phyloP scores from a whole-genome alignment of 2,797 vertebrate species.

The Myotis daubentonii region DNA sequence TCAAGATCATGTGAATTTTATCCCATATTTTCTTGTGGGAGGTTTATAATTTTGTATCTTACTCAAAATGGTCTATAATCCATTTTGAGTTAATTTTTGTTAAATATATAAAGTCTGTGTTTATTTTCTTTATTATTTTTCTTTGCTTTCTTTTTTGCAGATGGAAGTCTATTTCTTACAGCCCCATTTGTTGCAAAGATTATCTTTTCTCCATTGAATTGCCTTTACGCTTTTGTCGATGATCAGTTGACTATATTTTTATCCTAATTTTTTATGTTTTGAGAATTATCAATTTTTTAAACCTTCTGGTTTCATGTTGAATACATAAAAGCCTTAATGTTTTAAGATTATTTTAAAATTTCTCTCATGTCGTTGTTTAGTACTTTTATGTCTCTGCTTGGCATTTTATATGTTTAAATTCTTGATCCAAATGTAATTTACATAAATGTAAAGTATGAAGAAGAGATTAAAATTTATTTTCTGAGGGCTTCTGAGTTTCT shows the following conservation, averaged over 20 bases:
- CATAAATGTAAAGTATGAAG: slow-evolving; percentile 45
- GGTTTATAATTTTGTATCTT: background rate
- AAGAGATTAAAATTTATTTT: slow-evolving; percentile 51
- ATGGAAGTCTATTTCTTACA: slow-evolving; percentile 12
- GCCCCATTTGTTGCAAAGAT: background rate
- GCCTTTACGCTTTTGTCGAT: background rate
- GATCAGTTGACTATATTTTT: background rate
- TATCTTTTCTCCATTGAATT: background rate
- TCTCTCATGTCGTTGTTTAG: background rate
- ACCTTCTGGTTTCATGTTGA: background rate
- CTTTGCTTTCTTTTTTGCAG: background rate
- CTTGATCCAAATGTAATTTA: slow-evolving; percentile 50
- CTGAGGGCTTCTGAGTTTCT: background rate
- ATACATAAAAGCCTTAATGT: background rate
- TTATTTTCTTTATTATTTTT: background rate
- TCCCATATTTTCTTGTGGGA: background rate
- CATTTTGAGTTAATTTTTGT: slow-evolving; percentile 33
- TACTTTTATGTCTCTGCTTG: background rate
- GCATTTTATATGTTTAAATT: slow-evolving; percentile 33
- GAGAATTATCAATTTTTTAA: slow-evolving; percentile 1
- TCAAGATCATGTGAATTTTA: background rate
- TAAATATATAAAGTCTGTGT: background rate
- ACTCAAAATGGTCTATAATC: background rate
- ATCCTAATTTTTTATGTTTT: background rate
- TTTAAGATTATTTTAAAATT: slow-evolving; percentile 22